Percentiles rank a stretch among this genome's conserved stretches.
These are phyloP conservation scores for Melanostigma gelatinosum DNA, from an alignment of 2,113 vertebrate genomes.

Conservation along the genomic window DNA sequence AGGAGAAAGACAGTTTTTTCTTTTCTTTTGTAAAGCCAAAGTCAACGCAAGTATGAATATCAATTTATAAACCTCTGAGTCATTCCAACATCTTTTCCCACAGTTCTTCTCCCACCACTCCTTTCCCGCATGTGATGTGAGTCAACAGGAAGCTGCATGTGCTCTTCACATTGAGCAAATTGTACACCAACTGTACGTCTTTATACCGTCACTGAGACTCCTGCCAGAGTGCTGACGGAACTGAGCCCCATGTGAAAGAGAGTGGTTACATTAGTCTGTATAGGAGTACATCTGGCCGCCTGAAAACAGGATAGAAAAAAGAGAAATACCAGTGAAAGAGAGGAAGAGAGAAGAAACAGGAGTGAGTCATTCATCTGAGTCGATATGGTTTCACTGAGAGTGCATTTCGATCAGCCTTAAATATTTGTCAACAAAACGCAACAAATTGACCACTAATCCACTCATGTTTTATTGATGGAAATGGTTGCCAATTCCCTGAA, in stretches of 20 bases:
- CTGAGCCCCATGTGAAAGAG: constrained; percentile 36
- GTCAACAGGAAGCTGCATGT: constrained; percentile 79
- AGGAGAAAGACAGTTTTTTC: not conserved
- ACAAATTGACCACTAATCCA: constrained; percentile 20
- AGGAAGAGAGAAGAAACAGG: constrained; percentile 10
- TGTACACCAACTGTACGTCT: constrained; percentile 59
- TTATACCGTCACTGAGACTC: constrained; percentile 48
- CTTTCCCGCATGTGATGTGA: constrained; percentile 72
- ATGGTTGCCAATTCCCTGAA: constrained; percentile 24
- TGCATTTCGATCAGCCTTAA: constrained; percentile 37
- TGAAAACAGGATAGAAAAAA: not conserved
- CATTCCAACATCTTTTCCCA: not conserved
- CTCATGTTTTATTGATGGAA: constrained; percentile 40
- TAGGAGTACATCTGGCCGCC: constrained; percentile 50
- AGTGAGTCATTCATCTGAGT: constrained; percentile 29
- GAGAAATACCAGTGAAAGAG: not conserved
- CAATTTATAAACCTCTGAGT: not conserved
- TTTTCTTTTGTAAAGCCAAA: not conserved
- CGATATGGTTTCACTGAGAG: constrained; percentile 11
- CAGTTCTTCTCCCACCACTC: not conserved
- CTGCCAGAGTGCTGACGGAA: constrained; percentile 61
- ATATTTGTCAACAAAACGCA: constrained; percentile 48
- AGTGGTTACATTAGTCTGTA: constrained; percentile 24
- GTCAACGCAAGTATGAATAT: not conserved
- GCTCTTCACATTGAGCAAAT: constrained; percentile 61